A percentile compares a stretch with the other conserved stretches of the same genome.
These are phyloP conservation scores for Pogona vitticeps DNA, from an alignment of 2,113 vertebrate genomes.

Conservation along the genomic window DNA sequence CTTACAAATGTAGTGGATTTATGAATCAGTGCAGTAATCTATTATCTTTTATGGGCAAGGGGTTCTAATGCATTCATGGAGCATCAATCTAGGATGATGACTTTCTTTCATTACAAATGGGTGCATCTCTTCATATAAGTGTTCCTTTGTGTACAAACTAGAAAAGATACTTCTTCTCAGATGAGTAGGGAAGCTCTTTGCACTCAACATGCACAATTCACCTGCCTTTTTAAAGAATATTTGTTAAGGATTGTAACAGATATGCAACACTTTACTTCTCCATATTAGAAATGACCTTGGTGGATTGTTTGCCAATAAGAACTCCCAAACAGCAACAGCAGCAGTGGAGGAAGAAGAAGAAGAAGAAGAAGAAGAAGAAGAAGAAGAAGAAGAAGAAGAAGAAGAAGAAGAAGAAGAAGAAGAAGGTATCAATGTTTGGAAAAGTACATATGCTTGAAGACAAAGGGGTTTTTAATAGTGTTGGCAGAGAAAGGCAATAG, in stretches of 20 bases:
- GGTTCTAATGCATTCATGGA: not conserved
- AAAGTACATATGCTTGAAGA: not conserved
- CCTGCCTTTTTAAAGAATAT: not conserved
- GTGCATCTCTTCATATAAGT: not conserved
- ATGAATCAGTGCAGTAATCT: not conserved
- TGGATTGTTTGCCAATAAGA: too few relatives aligned
- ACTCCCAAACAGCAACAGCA: not conserved
- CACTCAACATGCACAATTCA: not conserved
- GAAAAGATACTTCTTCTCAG: not conserved
- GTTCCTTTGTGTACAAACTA: not conserved
- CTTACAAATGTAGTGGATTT: not conserved
- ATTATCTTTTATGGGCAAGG: not conserved
- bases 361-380: too few relatives aligned
- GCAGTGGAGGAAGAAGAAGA: too few relatives aligned
- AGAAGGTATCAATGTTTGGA: not conserved
- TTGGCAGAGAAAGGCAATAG: not conserved
- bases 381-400: too few relatives aligned
- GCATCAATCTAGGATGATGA: not conserved
- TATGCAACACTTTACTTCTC: not conserved
- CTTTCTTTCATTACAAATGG: not conserved
- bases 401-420: not conserved
- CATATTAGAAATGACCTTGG: conserved; percentile 5
- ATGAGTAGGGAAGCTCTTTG: not conserved
- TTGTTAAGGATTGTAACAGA: not conserved
- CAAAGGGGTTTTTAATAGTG: not conserved